Base-by-base conservation (phyloP, 2,113 vertebrate species). In the Pedionomus torquatus region DNA sequence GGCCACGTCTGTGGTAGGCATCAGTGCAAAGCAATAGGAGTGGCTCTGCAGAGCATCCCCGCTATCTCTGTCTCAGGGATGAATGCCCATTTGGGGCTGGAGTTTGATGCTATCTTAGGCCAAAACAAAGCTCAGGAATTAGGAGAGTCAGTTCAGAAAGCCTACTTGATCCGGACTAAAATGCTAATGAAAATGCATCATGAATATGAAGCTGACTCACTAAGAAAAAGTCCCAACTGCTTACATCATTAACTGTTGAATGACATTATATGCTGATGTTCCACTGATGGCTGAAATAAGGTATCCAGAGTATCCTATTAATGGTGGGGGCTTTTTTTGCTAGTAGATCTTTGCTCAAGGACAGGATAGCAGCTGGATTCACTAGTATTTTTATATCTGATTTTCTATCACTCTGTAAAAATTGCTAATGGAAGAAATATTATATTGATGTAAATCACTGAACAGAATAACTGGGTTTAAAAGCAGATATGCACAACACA, bases 1-100 rank as follows among this genome's bases (percentile, higher is more conserved):
- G 41, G n/a, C 46, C 2, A 0, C 5, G 8, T 39, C 69, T 35
- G 0, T 17, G 1, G 33, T 5, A 58, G 23, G 18, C 54, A 25
- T 15, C 43, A 33, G 19, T 19, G 8, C 43, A 68, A 31, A 68
- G 51, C n/a, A 30, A 8, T 18, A 35, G 12, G 3, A 68, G 28
- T 7, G 17, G 44, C 74, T 83, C 37, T 48, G 8, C 24, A 70
- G n/a, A 74, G 15, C 26, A 54, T 13, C 7, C 18, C 33, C 43
- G 6, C 18, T 37, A 9, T 18, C 31, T 18, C 33, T 25, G 3
- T 33, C 46, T 17, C 41, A 7, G 31, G 33, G 31, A 17, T 15
- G 8, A 52, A 39, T 37, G 11, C 2, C 2, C 52, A 2, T 49
- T 83, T 68, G 19, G 61, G 44, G 25, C 37, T 65, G 49, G 31